phyloP scores from a whole-genome alignment of 2,797 vertebrate species.

The Xenentodon cancila region DNA sequence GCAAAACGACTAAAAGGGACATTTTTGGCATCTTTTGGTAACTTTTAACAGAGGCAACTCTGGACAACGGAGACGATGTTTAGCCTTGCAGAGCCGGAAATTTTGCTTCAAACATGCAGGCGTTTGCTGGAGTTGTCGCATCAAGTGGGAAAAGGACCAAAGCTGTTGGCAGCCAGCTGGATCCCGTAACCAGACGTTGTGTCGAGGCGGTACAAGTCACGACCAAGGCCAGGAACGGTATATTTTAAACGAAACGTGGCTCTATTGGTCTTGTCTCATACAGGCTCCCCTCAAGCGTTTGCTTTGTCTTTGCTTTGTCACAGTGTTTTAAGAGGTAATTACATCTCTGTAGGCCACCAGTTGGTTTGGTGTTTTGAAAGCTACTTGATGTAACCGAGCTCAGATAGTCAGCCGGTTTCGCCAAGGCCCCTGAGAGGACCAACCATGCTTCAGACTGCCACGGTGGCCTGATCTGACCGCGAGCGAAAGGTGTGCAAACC shows the following conservation, averaged over 20 bases:
- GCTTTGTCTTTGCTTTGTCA: neutral
- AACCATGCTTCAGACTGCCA: constrained; percentile 1
- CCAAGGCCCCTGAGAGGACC: neutral
- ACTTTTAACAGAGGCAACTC: constrained; percentile 10
- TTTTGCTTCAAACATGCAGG: neutral
- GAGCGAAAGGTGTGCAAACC: constrained; percentile 20
- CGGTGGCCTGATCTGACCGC: constrained; percentile 3
- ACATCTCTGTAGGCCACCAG: neutral
- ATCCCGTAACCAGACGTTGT: constrained; percentile 6
- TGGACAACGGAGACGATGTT: neutral
- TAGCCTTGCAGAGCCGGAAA: constrained; percentile 6
- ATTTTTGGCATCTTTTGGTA: neutral
- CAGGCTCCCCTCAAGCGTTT: too few species aligned
- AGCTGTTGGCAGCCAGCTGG: neutral
- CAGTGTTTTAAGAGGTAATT: neutral
- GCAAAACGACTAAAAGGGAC: constrained; percentile 35
- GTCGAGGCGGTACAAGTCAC: neutral
- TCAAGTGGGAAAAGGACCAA: neutral
- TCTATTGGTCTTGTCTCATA: neutral
- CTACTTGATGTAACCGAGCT: constrained; percentile 2
- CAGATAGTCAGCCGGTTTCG: neutral
- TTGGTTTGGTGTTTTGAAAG: neutral
- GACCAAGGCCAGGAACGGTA: neutral
- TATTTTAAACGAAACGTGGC: neutral
- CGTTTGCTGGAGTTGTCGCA: constrained; percentile 30